phyloP scores from a whole-genome alignment of 2,888 invertebrate species.

The Drosophila imparisetae region DNA sequence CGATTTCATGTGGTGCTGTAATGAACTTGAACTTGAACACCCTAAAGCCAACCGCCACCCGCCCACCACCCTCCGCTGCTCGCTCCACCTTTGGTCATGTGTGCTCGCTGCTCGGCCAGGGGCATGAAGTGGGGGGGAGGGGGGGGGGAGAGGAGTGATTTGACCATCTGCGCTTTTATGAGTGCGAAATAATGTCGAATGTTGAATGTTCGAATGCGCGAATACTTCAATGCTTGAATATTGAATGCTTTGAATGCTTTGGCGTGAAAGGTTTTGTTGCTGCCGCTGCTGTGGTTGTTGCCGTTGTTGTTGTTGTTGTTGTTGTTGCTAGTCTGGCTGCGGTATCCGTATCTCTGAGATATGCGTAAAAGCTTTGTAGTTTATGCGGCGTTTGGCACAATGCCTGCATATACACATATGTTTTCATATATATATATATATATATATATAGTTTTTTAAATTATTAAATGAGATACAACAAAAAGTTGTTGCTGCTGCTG shows the following conservation, averaged over 20 bases:
- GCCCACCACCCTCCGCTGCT: background rate
- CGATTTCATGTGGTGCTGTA: conserved; percentile 55
- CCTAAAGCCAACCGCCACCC: background rate
- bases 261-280: conserved; percentile 47
- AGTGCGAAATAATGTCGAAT: conserved; percentile 42
- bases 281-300: conserved; percentile 1
- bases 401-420: conserved; percentile 59
- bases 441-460: conserved; percentile 38
- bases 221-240: conserved; percentile 25
- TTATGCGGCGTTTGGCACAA: conserved; percentile 70
- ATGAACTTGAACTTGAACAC: conserved; percentile 74
- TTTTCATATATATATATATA: background rate
- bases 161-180: conserved; percentile 38
- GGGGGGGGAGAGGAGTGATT: background rate
- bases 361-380: conserved; percentile 80
- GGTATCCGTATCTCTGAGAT: conserved; percentile 67
- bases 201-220: conserved; percentile 4
- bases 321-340: conserved; percentile 10
- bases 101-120: background rate
- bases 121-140: background rate
- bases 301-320: conserved; percentile 7
- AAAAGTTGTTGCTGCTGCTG: conserved; percentile 32
- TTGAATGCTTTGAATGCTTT: conserved; percentile 34
- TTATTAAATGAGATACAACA: conserved; percentile 59
- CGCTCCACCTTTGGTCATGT: background rate